phyloP scores from a whole-genome alignment of 2,888 invertebrate species.

The Exocentrus adspersus region DNA sequence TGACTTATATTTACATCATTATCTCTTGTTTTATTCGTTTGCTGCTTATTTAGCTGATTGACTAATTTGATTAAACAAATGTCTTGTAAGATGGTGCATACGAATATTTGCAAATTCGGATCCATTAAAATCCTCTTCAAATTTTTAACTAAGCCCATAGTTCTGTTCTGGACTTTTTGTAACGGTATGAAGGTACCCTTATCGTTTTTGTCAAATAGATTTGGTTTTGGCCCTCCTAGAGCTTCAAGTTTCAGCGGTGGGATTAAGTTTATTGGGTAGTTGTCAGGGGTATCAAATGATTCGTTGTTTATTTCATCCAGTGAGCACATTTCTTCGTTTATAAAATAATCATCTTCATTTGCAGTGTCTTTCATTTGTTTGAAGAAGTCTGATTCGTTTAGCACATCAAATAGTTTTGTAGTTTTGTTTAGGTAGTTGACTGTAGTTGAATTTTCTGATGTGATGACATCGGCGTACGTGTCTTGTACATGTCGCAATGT shows the following conservation, averaged over 20 bases:
- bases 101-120: conserved; percentile 43
- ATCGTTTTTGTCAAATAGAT: not conserved
- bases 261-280: not conserved
- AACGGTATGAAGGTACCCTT: not conserved
- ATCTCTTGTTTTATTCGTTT: not conserved
- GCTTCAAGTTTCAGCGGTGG: not conserved
- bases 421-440: conserved; percentile 30
- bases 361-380: conserved; percentile 19
- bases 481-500: conserved; percentile 21
- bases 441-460: not conserved
- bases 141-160: conserved; percentile 24
- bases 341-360: conserved; percentile 5
- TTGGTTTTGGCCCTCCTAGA: not conserved
- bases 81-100: conserved; percentile 50
- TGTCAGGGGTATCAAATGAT: not conserved
- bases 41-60: conserved; percentile 42
- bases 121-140: conserved; percentile 36
- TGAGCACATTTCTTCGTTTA: conserved; percentile 23
- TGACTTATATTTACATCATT: not conserved
- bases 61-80: conserved; percentile 49
- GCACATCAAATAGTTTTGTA: conserved; percentile 28
- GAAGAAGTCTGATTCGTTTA: conserved; percentile 18
- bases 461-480: conserved; percentile 22
- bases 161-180: conserved; percentile 25
- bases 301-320: conserved; percentile 24